A percentile compares a stretch with the other conserved stretches of the same genome.
Conservation (phyloP, 2,888 invertebrate genomes). For the Leptogaster cylindrica region DNA sequence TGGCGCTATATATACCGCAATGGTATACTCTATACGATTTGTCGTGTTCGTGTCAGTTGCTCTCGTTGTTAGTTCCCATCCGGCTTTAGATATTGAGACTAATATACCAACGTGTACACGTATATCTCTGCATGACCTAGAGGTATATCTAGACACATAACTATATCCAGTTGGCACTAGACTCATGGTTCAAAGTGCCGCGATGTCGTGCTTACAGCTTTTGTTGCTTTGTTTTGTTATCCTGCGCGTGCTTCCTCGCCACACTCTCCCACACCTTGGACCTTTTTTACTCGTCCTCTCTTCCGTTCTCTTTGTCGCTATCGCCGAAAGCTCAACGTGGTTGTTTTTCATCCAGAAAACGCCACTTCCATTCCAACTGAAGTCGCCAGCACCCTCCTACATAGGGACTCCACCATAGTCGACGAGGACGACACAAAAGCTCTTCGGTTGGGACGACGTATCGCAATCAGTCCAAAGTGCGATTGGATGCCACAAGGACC, state of each 20-base stretch:
- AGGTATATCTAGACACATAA: slow-evolving; percentile 22
- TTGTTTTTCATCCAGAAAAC: slow-evolving; percentile 30
- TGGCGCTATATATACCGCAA: slow-evolving; percentile 7
- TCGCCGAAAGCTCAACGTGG: slow-evolving; percentile 35
- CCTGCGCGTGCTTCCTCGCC: slow-evolving; percentile 53
- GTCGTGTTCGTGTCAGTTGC: slow-evolving; percentile 51
- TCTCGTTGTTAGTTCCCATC: slow-evolving; percentile 51
- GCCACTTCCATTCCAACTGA: slow-evolving; percentile 34
- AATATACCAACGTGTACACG: slow-evolving; percentile 46
- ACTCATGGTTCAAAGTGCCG: slow-evolving; percentile 53
- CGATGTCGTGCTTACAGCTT: slow-evolving; percentile 53
- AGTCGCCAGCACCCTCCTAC: slow-evolving; percentile 41
- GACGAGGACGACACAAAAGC: not conserved
- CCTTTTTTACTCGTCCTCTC: slow-evolving; percentile 30
- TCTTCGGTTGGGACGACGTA: slow-evolving; percentile 42
- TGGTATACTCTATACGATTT: slow-evolving; percentile 46
- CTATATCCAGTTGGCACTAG: slow-evolving; percentile 51
- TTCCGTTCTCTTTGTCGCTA: slow-evolving; percentile 38
- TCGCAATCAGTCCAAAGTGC: slow-evolving; percentile 53
- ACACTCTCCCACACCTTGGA: slow-evolving; percentile 47
- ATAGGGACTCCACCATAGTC: not conserved
- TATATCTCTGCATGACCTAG: slow-evolving; percentile 43
- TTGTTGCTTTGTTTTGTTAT: slow-evolving; percentile 53
- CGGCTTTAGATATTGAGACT: slow-evolving; percentile 48
- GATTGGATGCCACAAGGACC: slow-evolving; percentile 49